These are phyloP conservation scores for Orthosia gracilis DNA, from an alignment of 2,888 invertebrate species.

Conservation along the genomic window DNA sequence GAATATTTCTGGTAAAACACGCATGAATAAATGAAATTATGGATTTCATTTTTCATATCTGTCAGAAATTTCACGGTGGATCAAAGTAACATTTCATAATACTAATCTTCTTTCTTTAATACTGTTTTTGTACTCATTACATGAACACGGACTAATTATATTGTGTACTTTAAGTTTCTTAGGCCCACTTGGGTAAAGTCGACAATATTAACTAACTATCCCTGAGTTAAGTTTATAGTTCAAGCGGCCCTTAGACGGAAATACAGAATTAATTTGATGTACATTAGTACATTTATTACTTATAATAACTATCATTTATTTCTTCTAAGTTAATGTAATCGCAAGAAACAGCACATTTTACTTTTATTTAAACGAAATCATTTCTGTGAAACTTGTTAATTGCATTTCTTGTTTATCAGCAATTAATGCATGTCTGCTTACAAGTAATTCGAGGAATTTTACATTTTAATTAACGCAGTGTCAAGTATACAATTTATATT, in stretches of 20 bases:
- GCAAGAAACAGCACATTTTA: neutral
- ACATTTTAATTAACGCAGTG: constrained; percentile 50
- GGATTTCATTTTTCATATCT: constrained; percentile 31
- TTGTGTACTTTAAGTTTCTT: neutral
- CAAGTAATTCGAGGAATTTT: constrained; percentile 36
- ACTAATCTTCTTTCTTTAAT: neutral
- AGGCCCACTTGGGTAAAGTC: too few relatives aligned
- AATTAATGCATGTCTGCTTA: constrained; percentile 14
- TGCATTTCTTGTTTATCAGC: constrained; percentile 29
- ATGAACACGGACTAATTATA: constrained; percentile 8
- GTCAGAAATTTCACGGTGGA: constrained; percentile 26
- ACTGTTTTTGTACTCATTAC: neutral
- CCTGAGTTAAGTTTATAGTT: too few relatives aligned
- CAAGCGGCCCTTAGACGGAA: neutral
- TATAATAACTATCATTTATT: neutral
- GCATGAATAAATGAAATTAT: neutral
- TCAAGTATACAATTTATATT: constrained; percentile 40
- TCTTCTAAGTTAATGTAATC: neutral
- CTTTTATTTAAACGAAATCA: constrained; percentile 17
- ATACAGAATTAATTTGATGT: neutral
- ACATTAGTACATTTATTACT: too few relatives aligned
- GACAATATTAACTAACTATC: too few relatives aligned
- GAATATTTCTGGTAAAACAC: constrained; percentile 47
- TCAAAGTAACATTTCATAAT: constrained; percentile 25
- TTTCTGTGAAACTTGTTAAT: constrained; percentile 35